Evolutionary conservation across 2,888 invertebrate genomes (phyloP), one percentile per base, ranked within the genome.

Genomic region (Lasioglossum pauxillum): DNA sequence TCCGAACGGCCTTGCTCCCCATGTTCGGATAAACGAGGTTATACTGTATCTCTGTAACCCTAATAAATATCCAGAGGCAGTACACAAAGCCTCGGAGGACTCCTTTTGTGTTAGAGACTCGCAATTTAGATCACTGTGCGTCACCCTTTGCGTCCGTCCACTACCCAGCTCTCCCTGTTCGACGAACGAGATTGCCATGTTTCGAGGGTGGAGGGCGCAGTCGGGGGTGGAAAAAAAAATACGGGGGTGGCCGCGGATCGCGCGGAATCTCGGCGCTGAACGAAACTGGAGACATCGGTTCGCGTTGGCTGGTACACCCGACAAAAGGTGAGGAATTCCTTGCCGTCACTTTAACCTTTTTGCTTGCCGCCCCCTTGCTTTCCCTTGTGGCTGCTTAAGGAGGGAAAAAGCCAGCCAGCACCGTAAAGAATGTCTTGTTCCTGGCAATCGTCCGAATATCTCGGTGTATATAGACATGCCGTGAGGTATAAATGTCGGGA

Each of bases 371-470:
- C 75, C 69, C 38, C 69, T 38, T 53, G 38, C 49, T 60, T 72
- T 31, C 77, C 75, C 80, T 69, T 72, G 67, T 44, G 69, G 79
- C 78, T 77, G 80, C 79, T 76, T 73, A 76, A 85, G 78, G 79
- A 83, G 75, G 73, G 82, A 76, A 78, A 85, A 84, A 76, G 69
- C 83, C 75, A 80, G 76, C 49, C 38, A 82, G 82, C 80, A 90
- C 85, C 89, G 90, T 90, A 86, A 93, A 91, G 93, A 94, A 94
- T 93, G 93, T 93, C 94, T 94, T 92, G 91, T 92, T 93, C 90
- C 87, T 85, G 87, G 92, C 91, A 91, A 91, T 91, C 91, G 90
- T 88, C 90, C 91, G 91, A 92, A 92, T 92, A 90, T 92, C 87
- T 89, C 74, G 79, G 82, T 84, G 88, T 85, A 87, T 89, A 88